These are phyloP conservation scores for Apodemia zela DNA, from an alignment of 2,888 invertebrate species.

Conservation along the genomic window DNA sequence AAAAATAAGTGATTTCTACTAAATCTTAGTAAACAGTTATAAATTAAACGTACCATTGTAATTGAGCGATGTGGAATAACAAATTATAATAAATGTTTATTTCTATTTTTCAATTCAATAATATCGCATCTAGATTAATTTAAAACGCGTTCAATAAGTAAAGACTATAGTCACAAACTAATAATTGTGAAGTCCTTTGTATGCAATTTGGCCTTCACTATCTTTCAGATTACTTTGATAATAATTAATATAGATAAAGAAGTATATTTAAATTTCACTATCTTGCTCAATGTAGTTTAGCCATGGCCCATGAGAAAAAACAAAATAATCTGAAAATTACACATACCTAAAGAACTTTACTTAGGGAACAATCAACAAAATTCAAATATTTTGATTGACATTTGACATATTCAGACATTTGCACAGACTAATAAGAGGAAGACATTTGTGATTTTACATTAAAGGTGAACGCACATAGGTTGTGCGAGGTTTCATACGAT, in stretches of 20 bases:
- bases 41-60: constrained; percentile 1
- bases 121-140: no score
- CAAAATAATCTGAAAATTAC: not conserved
- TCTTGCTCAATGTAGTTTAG: not conserved
- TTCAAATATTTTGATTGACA: no score
- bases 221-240: not conserved
- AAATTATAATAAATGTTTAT: not conserved
- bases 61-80: not conserved
- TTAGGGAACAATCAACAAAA: no score
- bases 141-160: not conserved
- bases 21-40: not conserved
- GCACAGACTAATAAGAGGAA: no score
- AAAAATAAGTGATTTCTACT: not conserved
- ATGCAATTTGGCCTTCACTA: not conserved
- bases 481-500: no score
- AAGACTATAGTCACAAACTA: not conserved
- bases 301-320: not conserved
- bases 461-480: no score
- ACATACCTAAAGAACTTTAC: no score
- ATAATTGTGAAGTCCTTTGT: not conserved
- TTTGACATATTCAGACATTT: no score
- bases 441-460: no score
- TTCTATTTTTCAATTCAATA: not conserved
- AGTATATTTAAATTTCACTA: not conserved
- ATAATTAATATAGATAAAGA: not conserved